Conservation (phyloP, 2,113 vertebrate genomes). For the Urocolius indicus region DNA sequence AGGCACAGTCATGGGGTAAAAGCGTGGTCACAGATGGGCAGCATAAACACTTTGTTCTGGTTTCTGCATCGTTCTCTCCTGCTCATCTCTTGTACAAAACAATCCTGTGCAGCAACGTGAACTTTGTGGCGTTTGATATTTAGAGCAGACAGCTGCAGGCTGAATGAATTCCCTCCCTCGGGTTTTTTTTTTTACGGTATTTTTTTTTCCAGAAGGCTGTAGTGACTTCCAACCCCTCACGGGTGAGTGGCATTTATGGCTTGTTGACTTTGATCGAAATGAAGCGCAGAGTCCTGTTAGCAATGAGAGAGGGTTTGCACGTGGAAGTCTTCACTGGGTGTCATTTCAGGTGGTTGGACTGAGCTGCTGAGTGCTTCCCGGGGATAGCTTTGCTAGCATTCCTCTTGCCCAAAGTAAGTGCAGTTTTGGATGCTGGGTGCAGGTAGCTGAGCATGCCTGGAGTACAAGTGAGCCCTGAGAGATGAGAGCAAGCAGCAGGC, state of each 20-base stretch:
- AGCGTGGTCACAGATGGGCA: neutral
- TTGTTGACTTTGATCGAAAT: neutral
- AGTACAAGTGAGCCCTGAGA: neutral
- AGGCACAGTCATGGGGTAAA: neutral
- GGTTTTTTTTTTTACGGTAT: neutral
- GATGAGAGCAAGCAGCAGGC: neutral
- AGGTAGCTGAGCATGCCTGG: neutral
- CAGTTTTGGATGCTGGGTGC: neutral
- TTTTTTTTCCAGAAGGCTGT: conserved; percentile 19
- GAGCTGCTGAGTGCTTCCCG: neutral
- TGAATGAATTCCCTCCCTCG: conserved; percentile 5
- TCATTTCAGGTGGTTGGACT: neutral
- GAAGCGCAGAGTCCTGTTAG: neutral
- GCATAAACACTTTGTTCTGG: neutral
- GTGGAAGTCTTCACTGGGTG: neutral
- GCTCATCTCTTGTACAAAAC: neutral
- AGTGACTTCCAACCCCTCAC: conserved; percentile 17
- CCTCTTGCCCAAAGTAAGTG: accelerated
- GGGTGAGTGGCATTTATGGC: conserved; percentile 5
- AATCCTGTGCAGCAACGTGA: neutral
- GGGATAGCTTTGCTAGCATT: neutral
- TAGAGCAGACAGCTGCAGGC: conserved; percentile 46
- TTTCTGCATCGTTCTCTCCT: neutral
- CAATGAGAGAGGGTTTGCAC: accelerated
- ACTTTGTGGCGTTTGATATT: neutral